Conservation (phyloP, 2,113 vertebrate genomes). For the Vidua chalybeata region DNA sequence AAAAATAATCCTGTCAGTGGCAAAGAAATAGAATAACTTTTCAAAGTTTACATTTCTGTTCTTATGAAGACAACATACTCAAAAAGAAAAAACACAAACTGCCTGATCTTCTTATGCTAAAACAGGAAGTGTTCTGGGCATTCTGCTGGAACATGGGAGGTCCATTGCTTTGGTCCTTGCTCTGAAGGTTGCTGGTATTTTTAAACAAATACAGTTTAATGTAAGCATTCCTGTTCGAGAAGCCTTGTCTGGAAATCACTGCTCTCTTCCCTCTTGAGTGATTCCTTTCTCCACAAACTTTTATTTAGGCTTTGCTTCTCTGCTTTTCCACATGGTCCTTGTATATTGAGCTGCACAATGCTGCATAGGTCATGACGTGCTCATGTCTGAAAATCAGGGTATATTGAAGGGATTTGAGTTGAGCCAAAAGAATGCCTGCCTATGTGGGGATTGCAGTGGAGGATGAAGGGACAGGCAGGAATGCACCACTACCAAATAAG, state of each 20-base stretch:
- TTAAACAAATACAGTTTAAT: not conserved
- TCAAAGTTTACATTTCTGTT: constrained; percentile 20
- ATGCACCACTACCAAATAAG: not conserved
- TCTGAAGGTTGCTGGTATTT: not conserved
- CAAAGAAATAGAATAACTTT: constrained; percentile 19
- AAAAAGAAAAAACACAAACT: not conserved
- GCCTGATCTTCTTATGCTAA: not conserved
- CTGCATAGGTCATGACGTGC: not conserved
- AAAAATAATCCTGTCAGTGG: constrained; percentile 21
- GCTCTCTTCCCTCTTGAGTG: not conserved
- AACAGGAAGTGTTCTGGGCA: not conserved
- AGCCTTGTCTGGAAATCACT: not conserved
- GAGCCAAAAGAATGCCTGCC: not conserved
- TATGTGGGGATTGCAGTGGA: not conserved
- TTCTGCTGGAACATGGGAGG: not conserved
- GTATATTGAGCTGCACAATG: not conserved
- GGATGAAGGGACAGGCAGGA: not conserved
- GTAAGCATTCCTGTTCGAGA: accelerated
- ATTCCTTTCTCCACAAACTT: not conserved
- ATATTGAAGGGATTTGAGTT: not conserved
- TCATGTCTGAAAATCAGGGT: not conserved
- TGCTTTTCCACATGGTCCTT: not conserved
- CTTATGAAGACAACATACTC: constrained; percentile 3
- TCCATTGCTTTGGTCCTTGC: not conserved
- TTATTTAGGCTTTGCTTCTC: not conserved